Base-by-base conservation (phyloP, 64 coral and sea anemone species). In the Cladopsammia gracilis region DNA sequence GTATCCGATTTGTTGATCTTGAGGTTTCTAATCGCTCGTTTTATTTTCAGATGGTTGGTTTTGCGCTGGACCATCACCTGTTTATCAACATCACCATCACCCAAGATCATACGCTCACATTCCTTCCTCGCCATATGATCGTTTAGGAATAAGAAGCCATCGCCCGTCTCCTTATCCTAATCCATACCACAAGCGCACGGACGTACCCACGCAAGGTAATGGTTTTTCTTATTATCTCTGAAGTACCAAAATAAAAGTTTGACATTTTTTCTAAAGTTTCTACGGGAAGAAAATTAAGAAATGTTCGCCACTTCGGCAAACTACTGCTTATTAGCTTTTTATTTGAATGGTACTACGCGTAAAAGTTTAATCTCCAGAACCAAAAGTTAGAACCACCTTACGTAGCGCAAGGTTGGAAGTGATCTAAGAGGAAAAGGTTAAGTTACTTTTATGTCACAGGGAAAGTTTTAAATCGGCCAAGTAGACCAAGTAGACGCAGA, bases 131-230 rank as follows among this genome's bases (percentile, higher is more conserved):
- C 96, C 96, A 16, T 98, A 98, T 68, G 77, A 89, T 4, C 88
- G 86, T 14, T 26, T 98, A n/a, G 96, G 96, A 62, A 83, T 98
- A 5, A 83, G 96, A 19, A 76, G 92, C 43, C 96, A 98, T 22
- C 96, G 96, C 25, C 88, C 93, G 5, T 77, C 96, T 2, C 96
- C 96, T 13, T 98, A 98, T 42, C 92, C 92, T 9, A 98, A 73
- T 44, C 96, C 96, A n/a, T 98, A 98, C 76, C 81, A 94, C 76
- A 98, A 94, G 75, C 75, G 92, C 57, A 76, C 96, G 3, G 96
- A 98, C 64, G 42, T 98, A 22, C 76, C 92, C 48, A 77, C 92
- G 42, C 75, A 93, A 46, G 96, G 96, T 98, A 42, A 22, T 7
- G 13, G 48, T 61, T 61, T 62, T 10, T 72, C 47, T 70, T 57